Evolutionary conservation across 2,113 vertebrate genomes (phyloP).

Genomic region (Delphinapterus leucas): DNA sequence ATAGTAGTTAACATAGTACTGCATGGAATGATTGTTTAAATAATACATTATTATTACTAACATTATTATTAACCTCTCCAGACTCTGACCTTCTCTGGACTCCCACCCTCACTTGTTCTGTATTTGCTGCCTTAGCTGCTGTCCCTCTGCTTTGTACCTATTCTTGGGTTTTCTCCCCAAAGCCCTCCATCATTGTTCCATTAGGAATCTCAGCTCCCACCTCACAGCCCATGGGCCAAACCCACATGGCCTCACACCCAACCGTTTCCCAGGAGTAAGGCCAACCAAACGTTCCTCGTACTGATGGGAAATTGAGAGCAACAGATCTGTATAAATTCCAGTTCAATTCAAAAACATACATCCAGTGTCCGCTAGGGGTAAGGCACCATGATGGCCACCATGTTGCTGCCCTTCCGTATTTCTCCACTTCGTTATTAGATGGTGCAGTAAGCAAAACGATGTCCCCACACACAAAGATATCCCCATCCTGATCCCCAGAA

Average conservation of each 20-base stretch:
- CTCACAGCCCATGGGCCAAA: neutral
- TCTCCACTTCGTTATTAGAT: neutral
- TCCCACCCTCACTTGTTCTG: rapidly evolving
- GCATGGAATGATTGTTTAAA: neutral
- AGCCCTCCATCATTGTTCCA: neutral
- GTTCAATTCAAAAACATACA: neutral
- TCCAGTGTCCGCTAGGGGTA: rapidly evolving
- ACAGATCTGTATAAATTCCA: neutral
- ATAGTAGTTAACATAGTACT: too few relatives aligned
- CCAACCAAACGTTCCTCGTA: neutral
- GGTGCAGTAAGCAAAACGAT: neutral
- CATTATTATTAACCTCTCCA: neutral
- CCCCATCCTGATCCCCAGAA: neutral
- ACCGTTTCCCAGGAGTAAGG: neutral
- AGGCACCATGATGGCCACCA: rapidly evolving
- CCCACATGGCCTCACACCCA: rapidly evolving
- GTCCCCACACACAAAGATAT: too few relatives aligned
- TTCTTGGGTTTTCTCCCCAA: neutral
- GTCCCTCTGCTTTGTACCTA: neutral
- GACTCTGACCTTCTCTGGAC: neutral
- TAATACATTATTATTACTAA: too few relatives aligned
- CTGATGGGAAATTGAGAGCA: neutral
- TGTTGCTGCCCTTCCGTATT: rapidly evolving
- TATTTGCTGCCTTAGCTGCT: neutral
- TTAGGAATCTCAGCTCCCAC: neutral